A percentile compares a stretch with the other conserved stretches of the same genome.
These are phyloP conservation scores for Urophycis tenuis DNA, from an alignment of 2,797 vertebrate genomes.

Conservation along the genomic window DNA sequence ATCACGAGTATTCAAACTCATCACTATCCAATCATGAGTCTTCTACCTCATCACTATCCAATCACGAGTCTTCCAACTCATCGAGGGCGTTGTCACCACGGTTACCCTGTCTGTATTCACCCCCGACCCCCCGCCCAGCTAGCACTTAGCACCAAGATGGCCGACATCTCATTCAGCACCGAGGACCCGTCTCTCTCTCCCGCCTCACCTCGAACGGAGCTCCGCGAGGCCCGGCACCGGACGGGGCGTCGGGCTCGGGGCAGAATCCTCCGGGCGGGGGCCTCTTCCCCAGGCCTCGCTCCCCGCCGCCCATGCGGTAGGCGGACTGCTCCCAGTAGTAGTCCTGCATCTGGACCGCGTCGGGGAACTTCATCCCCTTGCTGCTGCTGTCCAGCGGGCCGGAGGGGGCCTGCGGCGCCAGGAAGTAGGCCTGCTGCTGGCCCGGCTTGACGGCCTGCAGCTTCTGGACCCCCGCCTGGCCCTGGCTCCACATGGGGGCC, in stretches of 20 bases:
- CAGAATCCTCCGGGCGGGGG: slow-evolving; percentile 78
- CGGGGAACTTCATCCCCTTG: slow-evolving; percentile 93
- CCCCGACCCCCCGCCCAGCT: no score
- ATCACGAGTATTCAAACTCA: no score
- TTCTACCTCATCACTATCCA: no score
- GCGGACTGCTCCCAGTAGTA: slow-evolving; percentile 86
- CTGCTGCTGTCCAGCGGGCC: slow-evolving; percentile 68
- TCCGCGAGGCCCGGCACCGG: slow-evolving; percentile 57
- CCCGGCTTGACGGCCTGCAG: slow-evolving; percentile 81
- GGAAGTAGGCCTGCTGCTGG: slow-evolving; percentile 80
- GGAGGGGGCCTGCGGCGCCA: slow-evolving; percentile 83
- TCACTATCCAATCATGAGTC: no score
- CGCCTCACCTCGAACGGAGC: slow-evolving; percentile 80
- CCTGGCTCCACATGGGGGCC: slow-evolving; percentile 88
- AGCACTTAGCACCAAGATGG: no score
- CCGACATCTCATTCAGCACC: no score
- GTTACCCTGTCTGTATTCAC: no score
- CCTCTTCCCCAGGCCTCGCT: slow-evolving; percentile 75
- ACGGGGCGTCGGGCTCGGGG: slow-evolving; percentile 75
- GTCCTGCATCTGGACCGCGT: slow-evolving; percentile 82
- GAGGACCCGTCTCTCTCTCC: not conserved
- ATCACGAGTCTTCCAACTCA: no score
- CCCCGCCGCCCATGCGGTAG: slow-evolving; percentile 74
- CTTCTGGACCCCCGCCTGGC: slow-evolving; percentile 82
- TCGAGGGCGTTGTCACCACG: no score